Evolutionary conservation across 2,888 invertebrate genomes (phyloP).

Genomic region (Melanostoma mellinum): DNA sequence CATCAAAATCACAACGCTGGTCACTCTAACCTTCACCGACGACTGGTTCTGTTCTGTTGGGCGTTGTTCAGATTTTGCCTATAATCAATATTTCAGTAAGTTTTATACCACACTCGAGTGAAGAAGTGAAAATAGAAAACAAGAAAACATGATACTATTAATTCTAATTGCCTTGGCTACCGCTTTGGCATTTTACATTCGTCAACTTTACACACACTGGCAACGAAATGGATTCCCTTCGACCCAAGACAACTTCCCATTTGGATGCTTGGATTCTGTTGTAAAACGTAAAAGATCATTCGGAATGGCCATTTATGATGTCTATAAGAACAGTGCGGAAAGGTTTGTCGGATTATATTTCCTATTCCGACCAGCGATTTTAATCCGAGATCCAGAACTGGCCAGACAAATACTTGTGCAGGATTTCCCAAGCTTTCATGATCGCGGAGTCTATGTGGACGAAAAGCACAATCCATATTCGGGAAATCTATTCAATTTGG

Average conservation of each 20-base stretch:
- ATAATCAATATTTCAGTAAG: too few relatives aligned
- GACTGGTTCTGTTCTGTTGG: too few relatives aligned
- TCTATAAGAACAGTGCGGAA: conserved; percentile 82
- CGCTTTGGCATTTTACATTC: conserved; percentile 75
- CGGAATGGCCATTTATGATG: conserved; percentile 85
- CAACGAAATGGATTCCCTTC: conserved; percentile 77
- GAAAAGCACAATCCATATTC: conserved; percentile 84
- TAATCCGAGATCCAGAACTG: conserved; percentile 85
- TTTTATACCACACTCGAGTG: too few relatives aligned
- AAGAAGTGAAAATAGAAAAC: neutral
- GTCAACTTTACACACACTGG: conserved; percentile 79
- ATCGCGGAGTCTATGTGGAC: conserved; percentile 86
- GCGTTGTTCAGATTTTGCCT: too few relatives aligned
- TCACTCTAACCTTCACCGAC: too few relatives aligned
- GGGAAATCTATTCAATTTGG: conserved; percentile 84
- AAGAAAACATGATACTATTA: conserved; percentile 39
- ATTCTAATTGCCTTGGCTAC: conserved; percentile 34
- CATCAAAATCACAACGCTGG: too few relatives aligned
- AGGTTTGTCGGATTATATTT: conserved; percentile 85
- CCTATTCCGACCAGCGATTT: conserved; percentile 85
- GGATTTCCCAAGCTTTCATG: conserved; percentile 86
- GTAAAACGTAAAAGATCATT: conserved; percentile 84
- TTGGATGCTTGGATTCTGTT: conserved; percentile 85
- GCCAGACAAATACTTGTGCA: conserved; percentile 85
- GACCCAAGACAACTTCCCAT: conserved; percentile 85